Conservation (phyloP, 2,113 vertebrate species). For the Brachypodius melanocephalos region DNA sequence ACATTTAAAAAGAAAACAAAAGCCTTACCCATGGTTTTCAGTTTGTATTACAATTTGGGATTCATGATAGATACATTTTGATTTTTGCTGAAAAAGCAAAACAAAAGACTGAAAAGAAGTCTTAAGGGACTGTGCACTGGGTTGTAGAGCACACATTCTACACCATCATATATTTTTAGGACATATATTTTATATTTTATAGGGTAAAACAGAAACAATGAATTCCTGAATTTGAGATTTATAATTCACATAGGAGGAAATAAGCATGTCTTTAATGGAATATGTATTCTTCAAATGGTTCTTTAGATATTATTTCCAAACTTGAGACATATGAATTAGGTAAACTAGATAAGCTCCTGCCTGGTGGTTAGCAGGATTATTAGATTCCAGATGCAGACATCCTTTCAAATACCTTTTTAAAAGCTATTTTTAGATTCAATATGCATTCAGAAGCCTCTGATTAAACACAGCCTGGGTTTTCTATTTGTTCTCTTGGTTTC, state of each 20-base stretch:
- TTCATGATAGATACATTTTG: background rate
- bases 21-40: background rate
- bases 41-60: background rate
- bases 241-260: background rate
- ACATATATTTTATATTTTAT: background rate
- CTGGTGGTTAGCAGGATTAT: background rate
- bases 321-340: background rate
- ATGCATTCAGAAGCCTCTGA: background rate
- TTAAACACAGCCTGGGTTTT: background rate
- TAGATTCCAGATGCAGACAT: background rate
- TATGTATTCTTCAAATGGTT: background rate
- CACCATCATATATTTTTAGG: background rate
- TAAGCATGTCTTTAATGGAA: background rate
- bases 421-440: background rate
- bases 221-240: background rate
- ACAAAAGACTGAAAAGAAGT: background rate
- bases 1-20: background rate
- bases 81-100: background rate
- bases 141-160: background rate
- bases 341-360: background rate
- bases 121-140: background rate
- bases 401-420: background rate
- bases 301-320: background rate
- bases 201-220: background rate
- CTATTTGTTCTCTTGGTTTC: background rate